phyloP scores from a whole-genome alignment of 2,888 invertebrate genomes.

The Ophion costatus region DNA sequence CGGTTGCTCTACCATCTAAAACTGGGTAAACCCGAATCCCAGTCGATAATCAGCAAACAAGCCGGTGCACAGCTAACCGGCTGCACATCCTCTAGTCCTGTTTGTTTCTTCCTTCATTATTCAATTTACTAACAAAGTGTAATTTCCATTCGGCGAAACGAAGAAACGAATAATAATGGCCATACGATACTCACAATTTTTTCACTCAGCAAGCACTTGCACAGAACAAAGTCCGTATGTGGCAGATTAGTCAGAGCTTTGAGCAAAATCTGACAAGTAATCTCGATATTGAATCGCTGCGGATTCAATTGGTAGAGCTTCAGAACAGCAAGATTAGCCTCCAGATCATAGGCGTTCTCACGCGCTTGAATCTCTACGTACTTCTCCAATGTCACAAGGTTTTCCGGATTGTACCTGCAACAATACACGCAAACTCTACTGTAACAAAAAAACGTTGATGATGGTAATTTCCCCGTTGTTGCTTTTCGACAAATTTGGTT shows the following conservation, averaged over 20 bases:
- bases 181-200: slow-evolving; percentile 84
- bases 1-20: too few species aligned
- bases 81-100: too few species aligned
- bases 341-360: slow-evolving; percentile 97
- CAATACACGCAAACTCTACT: background rate
- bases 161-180: slow-evolving; percentile 7
- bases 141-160: background rate
- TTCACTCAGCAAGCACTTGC: slow-evolving; percentile 97
- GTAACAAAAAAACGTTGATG: background rate
- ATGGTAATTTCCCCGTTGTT: background rate
- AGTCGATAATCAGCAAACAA: too few species aligned
- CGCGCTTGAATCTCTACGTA: slow-evolving; percentile 97
- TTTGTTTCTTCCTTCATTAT: background rate
- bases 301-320: slow-evolving; percentile 99
- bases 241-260: slow-evolving; percentile 99
- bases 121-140: background rate
- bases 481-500: background rate
- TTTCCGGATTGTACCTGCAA: slow-evolving; percentile 97
- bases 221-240: slow-evolving; percentile 98
- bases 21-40: too few species aligned
- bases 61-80: too few species aligned
- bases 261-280: slow-evolving; percentile 95
- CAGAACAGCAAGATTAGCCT: slow-evolving; percentile 97
- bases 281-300: slow-evolving; percentile 91
- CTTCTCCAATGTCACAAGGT: slow-evolving; percentile 93